A percentile compares a stretch with the other conserved stretches of the same genome.
Conservation (phyloP, 2,113 vertebrate genomes). For the Ochotona princeps region DNA sequence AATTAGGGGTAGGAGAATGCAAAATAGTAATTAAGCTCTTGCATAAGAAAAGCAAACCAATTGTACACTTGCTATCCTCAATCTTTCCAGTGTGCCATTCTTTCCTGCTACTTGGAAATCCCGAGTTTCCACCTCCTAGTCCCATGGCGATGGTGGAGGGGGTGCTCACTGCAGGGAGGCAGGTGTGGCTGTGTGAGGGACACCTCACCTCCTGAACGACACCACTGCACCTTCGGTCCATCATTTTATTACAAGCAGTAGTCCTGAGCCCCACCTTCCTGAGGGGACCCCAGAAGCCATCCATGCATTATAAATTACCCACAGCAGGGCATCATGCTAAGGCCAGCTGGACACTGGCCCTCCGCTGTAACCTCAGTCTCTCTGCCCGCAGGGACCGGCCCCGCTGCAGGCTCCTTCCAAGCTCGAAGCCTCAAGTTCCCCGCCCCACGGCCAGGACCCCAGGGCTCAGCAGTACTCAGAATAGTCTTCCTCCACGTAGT, state of each 20-base stretch:
- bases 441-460: neutral
- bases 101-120: neutral
- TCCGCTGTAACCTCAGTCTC: neutral
- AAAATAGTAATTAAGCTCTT: neutral
- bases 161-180: neutral
- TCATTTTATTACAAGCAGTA: constrained; percentile 73
- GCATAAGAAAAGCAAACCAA: neutral
- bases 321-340: neutral
- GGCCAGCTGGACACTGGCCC: neutral
- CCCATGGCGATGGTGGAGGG: neutral
- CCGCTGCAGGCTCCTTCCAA: neutral
- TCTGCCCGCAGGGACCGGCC: neutral
- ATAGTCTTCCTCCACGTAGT: constrained; percentile 97
- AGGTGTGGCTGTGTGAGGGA: neutral
- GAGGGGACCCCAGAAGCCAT: neutral
- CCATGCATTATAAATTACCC: constrained; percentile 73
- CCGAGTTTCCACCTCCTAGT: neutral
- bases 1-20: neutral
- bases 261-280: neutral
- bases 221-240: neutral
- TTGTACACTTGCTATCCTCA: neutral
- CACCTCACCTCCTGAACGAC: neutral
- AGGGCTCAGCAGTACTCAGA: constrained; percentile 93
- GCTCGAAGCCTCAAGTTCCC: neutral
- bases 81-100: neutral